These are phyloP conservation scores for Tragelaphus imberbis DNA, from an alignment of 2,113 vertebrate genomes.

Conservation along the genomic window DNA sequence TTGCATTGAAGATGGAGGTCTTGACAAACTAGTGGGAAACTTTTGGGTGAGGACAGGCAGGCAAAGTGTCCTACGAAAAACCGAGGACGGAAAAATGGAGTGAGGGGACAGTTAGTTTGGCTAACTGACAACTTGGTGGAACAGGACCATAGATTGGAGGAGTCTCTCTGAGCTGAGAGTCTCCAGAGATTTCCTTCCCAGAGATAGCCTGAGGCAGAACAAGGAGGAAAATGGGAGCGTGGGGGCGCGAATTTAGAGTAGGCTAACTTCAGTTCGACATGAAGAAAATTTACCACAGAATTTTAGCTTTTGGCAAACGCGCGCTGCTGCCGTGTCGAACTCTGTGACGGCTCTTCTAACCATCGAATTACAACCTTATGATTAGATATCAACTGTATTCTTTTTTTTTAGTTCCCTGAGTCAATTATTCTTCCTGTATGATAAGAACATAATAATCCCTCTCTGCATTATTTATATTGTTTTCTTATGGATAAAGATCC, in stretches of 20 bases:
- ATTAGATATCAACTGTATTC: background rate
- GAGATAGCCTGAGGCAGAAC: background rate
- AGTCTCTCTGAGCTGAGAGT: background rate
- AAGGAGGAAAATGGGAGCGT: background rate
- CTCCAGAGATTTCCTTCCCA: background rate
- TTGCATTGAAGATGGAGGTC: background rate
- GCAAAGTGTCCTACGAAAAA: background rate
- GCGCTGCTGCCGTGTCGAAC: background rate
- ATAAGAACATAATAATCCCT: background rate
- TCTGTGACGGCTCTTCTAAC: background rate
- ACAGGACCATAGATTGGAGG: background rate
- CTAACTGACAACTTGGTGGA: background rate
- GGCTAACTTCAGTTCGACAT: background rate
- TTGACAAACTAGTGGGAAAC: background rate
- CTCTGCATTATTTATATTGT: slow-evolving; percentile 27
- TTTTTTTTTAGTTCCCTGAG: background rate
- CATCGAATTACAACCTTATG: background rate
- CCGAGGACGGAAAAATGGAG: background rate
- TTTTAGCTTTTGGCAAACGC: background rate
- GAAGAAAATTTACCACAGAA: background rate
- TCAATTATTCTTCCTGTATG: background rate
- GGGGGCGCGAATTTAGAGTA: background rate
- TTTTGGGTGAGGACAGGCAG: background rate
- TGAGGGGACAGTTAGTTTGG: background rate
- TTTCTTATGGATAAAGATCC: background rate